These are phyloP conservation scores for Drosophila rufa DNA, from an alignment of 1,140 invertebrate species.

Conservation along the genomic window DNA sequence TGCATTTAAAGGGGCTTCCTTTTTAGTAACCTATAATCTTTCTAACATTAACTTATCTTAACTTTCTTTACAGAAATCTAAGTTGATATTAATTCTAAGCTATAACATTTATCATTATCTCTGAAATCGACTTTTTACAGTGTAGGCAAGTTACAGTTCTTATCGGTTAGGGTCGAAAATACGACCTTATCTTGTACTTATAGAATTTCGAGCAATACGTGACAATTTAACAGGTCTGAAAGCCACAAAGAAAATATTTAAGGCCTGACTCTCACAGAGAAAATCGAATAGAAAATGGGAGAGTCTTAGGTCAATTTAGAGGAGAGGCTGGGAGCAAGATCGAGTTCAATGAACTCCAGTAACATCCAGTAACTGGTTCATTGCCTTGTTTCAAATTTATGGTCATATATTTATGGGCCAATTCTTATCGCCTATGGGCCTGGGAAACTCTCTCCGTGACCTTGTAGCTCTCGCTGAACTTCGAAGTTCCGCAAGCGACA, in stretches of 20 bases:
- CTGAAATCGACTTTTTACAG: slow-evolving; percentile 6
- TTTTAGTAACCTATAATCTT: no score
- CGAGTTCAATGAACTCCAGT: slow-evolving; percentile 24
- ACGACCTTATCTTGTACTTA: slow-evolving; percentile 43
- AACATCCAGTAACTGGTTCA: neutral
- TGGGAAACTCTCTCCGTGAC: slow-evolving; percentile 29
- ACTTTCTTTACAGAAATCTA: neutral
- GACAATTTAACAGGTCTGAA: slow-evolving; percentile 17
- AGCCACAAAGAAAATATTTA: neutral
- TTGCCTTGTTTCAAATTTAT: slow-evolving; percentile 11
- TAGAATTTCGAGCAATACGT: slow-evolving; percentile 30
- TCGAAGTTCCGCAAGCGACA: slow-evolving; percentile 22
- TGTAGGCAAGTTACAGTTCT: slow-evolving; percentile 41
- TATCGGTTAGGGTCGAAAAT: slow-evolving; percentile 52
- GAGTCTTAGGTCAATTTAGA: no score
- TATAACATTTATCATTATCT: neutral
- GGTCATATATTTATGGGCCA: slow-evolving; percentile 25
- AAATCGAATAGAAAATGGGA: neutral
- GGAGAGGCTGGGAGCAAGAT: neutral
- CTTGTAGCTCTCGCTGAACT: slow-evolving; percentile 25
- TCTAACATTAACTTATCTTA: no score
- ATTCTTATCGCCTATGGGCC: slow-evolving; percentile 24
- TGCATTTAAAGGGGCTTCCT: no score
- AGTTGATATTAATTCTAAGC: neutral
- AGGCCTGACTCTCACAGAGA: neutral